Evolutionary conservation across 2,797 vertebrate species (phyloP).

Genomic region (Onychomys torridus): DNA sequence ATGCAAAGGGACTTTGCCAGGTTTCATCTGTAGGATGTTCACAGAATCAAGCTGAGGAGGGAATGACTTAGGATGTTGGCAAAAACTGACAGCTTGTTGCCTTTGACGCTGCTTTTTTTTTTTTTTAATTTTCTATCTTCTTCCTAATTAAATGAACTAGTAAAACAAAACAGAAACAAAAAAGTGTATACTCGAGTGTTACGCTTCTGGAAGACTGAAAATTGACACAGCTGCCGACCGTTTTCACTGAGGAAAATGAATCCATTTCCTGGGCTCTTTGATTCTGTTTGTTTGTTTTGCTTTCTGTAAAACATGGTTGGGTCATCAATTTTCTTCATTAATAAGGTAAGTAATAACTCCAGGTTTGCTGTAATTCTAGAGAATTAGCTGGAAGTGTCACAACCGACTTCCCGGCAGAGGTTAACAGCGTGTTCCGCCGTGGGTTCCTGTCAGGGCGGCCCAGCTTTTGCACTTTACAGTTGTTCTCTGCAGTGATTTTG

Average conservation of each 20-base stretch:
- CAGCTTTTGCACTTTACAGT: not conserved
- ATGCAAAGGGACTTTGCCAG: not conserved
- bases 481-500: slow-evolving; percentile 61
- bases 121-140: not conserved
- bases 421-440: not conserved
- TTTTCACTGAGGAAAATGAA: not conserved
- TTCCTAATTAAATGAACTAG: not conserved
- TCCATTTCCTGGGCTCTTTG: not conserved
- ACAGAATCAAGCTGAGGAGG: not conserved
- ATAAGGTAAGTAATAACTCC: not conserved
- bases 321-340: not conserved
- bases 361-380: not conserved
- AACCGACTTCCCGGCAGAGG: not conserved
- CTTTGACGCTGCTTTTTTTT: not conserved
- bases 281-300: not conserved
- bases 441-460: not conserved
- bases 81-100: slow-evolving; percentile 6
- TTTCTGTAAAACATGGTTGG: not conserved
- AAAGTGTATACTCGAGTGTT: not conserved
- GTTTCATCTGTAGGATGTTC: not conserved
- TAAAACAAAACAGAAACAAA: not conserved
- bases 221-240: not conserved
- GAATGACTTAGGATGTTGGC: not conserved
- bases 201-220: not conserved
- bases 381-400: not conserved